phyloP scores from a whole-genome alignment of 2,888 invertebrate species.

The Theretra japonica region DNA sequence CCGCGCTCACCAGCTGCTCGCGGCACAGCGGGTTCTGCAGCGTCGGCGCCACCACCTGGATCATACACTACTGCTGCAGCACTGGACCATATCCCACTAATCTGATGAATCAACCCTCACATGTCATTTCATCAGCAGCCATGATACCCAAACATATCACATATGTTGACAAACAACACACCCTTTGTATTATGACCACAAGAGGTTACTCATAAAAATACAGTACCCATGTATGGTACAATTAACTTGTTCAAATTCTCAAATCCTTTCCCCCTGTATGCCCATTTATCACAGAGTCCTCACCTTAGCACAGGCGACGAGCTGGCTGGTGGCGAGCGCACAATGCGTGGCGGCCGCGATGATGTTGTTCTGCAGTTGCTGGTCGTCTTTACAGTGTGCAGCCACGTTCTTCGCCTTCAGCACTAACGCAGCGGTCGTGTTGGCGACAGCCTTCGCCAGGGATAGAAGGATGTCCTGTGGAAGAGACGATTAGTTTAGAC shows the following conservation, averaged over 20 bases:
- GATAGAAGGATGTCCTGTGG: constrained; percentile 93
- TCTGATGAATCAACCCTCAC: no score
- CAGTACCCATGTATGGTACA: no score
- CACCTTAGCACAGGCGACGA: constrained; percentile 98
- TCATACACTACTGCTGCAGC: no score
- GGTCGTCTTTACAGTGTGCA: constrained; percentile 92
- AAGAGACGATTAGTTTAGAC: background rate
- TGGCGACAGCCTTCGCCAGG: constrained; percentile 98
- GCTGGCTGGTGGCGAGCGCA: constrained; percentile 97
- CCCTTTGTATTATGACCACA: no score
- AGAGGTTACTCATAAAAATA: no score
- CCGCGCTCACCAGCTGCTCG: constrained; percentile 96
- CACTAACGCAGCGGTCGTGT: constrained; percentile 98
- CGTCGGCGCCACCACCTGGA: constrained; percentile 92
- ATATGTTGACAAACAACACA: no score
- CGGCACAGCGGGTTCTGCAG: constrained; percentile 92
- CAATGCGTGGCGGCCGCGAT: constrained; percentile 98
- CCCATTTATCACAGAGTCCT: constrained; percentile 35
- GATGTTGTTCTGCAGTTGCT: constrained; percentile 92
- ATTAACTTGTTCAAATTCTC: no score
- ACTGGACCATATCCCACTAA: no score
- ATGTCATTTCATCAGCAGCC: no score
- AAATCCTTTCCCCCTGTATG: no score
- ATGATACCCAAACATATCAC: no score
- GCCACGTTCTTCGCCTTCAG: constrained; percentile 98